A percentile compares a stretch with the other conserved stretches of the same genome.
These are phyloP conservation scores for Streptopelia turtur DNA, from an alignment of 2,797 vertebrate species.

Conservation along the genomic window DNA sequence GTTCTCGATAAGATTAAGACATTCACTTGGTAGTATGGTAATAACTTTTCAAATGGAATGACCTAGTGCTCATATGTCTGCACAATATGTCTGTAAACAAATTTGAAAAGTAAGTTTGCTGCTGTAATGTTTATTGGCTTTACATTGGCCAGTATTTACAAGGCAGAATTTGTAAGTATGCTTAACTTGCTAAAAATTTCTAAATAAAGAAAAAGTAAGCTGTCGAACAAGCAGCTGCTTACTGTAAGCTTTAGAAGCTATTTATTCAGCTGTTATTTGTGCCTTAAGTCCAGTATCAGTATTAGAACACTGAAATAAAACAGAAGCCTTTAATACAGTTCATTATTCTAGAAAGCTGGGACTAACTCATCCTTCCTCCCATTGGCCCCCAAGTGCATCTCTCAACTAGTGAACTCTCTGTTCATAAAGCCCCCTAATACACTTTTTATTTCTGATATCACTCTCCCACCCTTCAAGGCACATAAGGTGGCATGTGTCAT, in stretches of 20 bases:
- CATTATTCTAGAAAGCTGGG: neutral
- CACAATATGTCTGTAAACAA: neutral
- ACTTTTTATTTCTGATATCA: neutral
- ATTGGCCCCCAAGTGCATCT: neutral
- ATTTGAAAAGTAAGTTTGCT: neutral
- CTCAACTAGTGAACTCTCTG: neutral
- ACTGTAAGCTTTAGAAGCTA: conserved; percentile 2
- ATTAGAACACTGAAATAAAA: neutral
- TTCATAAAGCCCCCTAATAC: neutral
- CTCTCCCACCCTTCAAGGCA: neutral
- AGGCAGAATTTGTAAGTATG: neutral
- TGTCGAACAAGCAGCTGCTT: conserved; percentile 13
- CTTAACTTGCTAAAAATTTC: conserved; percentile 1
- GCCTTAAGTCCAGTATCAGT: neutral
- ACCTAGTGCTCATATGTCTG: neutral
- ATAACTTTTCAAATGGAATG: conserved; percentile 13
- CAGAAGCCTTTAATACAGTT: conserved; percentile 5
- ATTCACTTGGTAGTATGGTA: neutral
- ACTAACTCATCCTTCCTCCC: neutral
- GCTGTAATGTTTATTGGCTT: neutral
- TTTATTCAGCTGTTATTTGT: conserved; percentile 52
- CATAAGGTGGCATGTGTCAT: neutral
- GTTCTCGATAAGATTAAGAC: neutral
- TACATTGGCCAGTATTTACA: neutral
- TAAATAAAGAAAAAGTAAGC: neutral